These are phyloP conservation scores for Sebastes flavidus DNA, from an alignment of 2,797 vertebrate genomes.

Conservation along the genomic window DNA sequence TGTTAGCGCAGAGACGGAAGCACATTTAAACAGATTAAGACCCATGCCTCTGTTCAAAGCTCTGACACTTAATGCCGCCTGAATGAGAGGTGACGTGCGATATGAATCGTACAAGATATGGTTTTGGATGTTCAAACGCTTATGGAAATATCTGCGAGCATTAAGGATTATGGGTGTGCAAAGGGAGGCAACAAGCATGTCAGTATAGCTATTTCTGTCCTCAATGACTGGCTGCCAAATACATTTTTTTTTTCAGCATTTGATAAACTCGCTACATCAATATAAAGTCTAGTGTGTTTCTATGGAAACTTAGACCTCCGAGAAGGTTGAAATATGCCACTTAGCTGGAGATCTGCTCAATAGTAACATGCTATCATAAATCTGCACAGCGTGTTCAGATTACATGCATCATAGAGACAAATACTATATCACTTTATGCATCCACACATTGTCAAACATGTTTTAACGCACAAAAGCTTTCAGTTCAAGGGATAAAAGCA, in stretches of 20 bases:
- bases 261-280: conserved; percentile 82
- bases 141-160: conserved; percentile 78
- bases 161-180: conserved; percentile 78
- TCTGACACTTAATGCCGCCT: conserved; percentile 73
- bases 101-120: conserved; percentile 75
- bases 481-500: background rate
- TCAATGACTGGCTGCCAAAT: conserved; percentile 79
- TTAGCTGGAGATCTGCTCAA: conserved; percentile 60
- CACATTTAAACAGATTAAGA: conserved; percentile 78
- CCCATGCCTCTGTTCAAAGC: conserved; percentile 72
- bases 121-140: conserved; percentile 76
- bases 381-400: conserved; percentile 23
- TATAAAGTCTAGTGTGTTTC: conserved; percentile 81
- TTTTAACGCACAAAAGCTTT: background rate
- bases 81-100: conserved; percentile 79
- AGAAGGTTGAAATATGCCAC: conserved; percentile 75
- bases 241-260: conserved; percentile 69
- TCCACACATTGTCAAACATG: background rate
- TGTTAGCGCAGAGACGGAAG: conserved; percentile 59
- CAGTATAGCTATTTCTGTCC: conserved; percentile 82
- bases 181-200: conserved; percentile 79
- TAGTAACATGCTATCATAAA: conserved; percentile 33
- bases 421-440: background rate
- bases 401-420: background rate
- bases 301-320: conserved; percentile 82